These are phyloP conservation scores for Cantharis nigra DNA, from an alignment of 2,888 invertebrate species.

Conservation along the genomic window DNA sequence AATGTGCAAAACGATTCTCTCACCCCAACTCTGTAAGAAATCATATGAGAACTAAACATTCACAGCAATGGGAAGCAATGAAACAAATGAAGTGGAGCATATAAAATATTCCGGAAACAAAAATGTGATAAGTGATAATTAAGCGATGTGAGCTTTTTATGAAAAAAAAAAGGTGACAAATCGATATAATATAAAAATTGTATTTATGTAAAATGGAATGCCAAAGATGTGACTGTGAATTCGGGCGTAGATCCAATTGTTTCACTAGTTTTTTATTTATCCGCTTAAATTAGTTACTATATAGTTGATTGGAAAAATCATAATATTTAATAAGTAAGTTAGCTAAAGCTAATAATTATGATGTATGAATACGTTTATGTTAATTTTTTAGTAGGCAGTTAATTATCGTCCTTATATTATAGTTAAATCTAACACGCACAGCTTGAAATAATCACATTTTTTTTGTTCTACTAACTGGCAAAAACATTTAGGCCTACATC, in stretches of 20 bases:
- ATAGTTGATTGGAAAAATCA: background rate
- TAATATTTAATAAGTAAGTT: background rate
- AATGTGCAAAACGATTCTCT: slow-evolving; percentile 75
- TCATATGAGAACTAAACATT: slow-evolving; percentile 85
- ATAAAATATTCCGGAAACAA: slow-evolving; percentile 26
- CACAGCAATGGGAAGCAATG: slow-evolving; percentile 81
- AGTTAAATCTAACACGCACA: background rate
- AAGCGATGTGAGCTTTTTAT: background rate
- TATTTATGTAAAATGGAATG: background rate
- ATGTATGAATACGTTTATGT: background rate
- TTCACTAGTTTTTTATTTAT: background rate
- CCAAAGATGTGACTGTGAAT: background rate
- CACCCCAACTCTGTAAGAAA: slow-evolving; percentile 87
- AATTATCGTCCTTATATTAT: background rate
- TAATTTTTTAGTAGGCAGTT: background rate
- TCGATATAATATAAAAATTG: background rate
- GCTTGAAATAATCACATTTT: background rate
- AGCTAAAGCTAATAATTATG: background rate
- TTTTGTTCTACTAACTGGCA: background rate
- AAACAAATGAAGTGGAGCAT: slow-evolving; percentile 77
- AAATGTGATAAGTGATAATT: background rate
- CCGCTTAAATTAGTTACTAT: background rate
- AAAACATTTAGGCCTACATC: background rate
- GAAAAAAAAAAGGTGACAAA: background rate
- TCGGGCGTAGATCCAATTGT: background rate